Evolutionary conservation across 2,888 invertebrate species (phyloP), one percentile per base, ranked within the genome.

Genomic region (Eilema depressum): DNA sequence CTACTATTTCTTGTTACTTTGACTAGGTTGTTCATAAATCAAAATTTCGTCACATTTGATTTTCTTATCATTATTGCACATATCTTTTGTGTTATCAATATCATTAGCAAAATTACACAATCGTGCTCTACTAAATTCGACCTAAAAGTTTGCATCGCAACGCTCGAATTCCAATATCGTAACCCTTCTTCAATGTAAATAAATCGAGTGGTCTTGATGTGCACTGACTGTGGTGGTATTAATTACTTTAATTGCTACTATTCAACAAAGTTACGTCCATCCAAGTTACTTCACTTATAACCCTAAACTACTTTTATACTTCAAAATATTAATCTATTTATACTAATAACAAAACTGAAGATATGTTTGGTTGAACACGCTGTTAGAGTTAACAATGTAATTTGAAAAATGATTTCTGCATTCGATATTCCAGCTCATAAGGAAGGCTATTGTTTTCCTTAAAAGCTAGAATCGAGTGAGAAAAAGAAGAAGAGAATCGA

Each of bases 171-270:
- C 59, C 28, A 20, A 28, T 62, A 28, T 62, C 25, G n/a, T 23
- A 26, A 59, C 14, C 59, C n/a, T 3, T 59, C 14, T 59, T 25
- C 26, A 59, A 59, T 59, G 28, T 59, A 59, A 59, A 59, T 59
- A 59, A 59, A 26, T 26, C 26, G 1, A 17, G 59, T 59, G 59
- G 4, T 26, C 59, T 59, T 30, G 33, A 28, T 33, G 23, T 62
- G 62, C 30, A 62, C 30, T 62, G 30, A 62, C 59, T 59, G 59
- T 26, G 12, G 33, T n/a, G 10, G 17, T 59, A 2, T 26, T 17
- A 59, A 59, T 26, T 53, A 53, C 53, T 53, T 53, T 8, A 53
- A n/a, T 53, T n/a, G 53, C 53, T n/a, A 53, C n/a, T n/a, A 53
- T 17, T n/a, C 8, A 53, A 53, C 10, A n/a, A 53, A n/a, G 20